Evolutionary conservation across 2,888 invertebrate genomes (phyloP), one percentile per base, ranked within the genome.

Genomic region (Lydus trimaculatus): DNA sequence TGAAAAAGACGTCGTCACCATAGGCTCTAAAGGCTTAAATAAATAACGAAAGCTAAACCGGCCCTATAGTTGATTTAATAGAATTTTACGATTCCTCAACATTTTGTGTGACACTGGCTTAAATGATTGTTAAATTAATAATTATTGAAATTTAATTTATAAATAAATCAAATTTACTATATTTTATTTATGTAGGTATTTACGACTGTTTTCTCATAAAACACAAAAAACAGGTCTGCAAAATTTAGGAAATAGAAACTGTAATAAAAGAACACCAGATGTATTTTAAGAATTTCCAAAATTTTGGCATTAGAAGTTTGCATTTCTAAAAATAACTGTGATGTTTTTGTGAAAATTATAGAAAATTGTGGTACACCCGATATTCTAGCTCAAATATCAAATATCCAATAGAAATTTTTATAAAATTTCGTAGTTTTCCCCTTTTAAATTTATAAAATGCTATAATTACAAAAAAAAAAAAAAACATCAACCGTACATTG

Each of bases 281-380:
- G 43, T 43, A 43, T 43, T 43, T 43, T 5, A 5, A 43, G 43
- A 43, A 43, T 43, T 43, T 8, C 2, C n/a, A 4, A 43, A 43
- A 43, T n/a, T 43, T 43, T 43, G 43, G 43, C 43, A 43, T 43
- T 43, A 43, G 43, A 43, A 17, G 43, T 17, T 43, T 43, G 43
- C 17, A 7, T 43, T n/a, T 43, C 43, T 43, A 43, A 17, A 43
- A 43, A 43, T 43, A 43, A 7, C 0, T 43, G 4, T 2, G 17
- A 43, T 17, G 8, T 43, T 5, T 6, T 43, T 17, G 7, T n/a
- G 43, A n/a, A 43, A 43, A 43, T 8, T 3, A 43, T 43, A n/a
- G 17, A 17, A 43, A 43, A 43, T 36, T 36, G 2, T 36, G 4
- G 36, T 15, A 36, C 15, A 36, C 43, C 17, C n/a, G 43, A 43